phyloP scores from a whole-genome alignment of 2,113 vertebrate genomes.

The Puffinus mauretanicus region DNA sequence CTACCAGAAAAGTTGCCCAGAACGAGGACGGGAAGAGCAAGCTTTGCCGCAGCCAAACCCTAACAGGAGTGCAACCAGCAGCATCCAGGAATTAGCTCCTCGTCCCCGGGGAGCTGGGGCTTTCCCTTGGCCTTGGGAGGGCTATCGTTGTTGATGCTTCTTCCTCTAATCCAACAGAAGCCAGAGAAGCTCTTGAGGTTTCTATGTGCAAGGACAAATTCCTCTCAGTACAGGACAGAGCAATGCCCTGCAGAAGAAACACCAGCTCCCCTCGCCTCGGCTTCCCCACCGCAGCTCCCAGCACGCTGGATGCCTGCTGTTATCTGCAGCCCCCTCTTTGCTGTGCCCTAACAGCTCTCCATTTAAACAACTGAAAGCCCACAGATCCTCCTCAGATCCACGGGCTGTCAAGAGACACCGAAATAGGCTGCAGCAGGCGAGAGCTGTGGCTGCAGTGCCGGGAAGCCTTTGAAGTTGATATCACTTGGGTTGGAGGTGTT shows the following conservation, averaged over 20 bases:
- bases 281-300: background rate
- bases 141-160: background rate
- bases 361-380: background rate
- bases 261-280: background rate
- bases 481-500: slow-evolving; percentile 26
- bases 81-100: background rate
- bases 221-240: background rate
- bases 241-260: background rate
- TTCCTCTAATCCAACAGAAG: background rate
- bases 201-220: background rate
- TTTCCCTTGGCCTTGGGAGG: background rate
- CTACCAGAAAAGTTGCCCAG: slow-evolving; percentile 8
- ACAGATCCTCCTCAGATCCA: background rate
- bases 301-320: background rate
- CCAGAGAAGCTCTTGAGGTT: background rate
- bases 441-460: background rate
- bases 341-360: background rate
- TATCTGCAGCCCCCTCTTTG: background rate
- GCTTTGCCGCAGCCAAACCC: background rate
- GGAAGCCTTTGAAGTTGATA: slow-evolving; percentile 43
- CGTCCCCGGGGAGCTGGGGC: background rate
- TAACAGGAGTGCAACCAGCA: background rate
- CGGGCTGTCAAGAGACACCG: background rate
- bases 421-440: background rate
- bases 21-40: background rate